Conservation (phyloP, 2,888 invertebrate species). For the Homarus gammarus region DNA sequence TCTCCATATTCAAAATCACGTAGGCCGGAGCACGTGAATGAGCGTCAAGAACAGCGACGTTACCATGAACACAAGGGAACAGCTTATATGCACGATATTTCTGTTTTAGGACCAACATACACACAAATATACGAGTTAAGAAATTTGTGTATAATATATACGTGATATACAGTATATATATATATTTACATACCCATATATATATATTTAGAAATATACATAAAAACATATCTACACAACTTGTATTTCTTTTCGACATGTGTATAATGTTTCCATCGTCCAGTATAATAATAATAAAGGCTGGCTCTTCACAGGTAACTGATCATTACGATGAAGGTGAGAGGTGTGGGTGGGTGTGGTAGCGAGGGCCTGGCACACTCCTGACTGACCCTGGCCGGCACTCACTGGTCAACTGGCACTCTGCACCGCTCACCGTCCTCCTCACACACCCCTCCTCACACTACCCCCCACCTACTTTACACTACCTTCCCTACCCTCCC, state of each 20-base stretch:
- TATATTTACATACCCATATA: not conserved
- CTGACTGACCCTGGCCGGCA: not conserved
- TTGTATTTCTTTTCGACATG: not conserved
- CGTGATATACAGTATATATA: not conserved
- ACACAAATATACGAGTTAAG: too few species aligned
- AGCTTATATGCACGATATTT: too few species aligned
- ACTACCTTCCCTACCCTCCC: too few species aligned
- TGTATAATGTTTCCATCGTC: not conserved
- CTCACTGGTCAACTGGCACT: not conserved
- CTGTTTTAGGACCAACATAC: too few species aligned
- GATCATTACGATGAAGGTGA: not conserved
- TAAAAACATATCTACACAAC: not conserved
- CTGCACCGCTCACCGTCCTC: too few species aligned
- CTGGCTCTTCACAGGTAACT: not conserved
- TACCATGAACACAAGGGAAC: too few species aligned
- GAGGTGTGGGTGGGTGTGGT: not conserved
- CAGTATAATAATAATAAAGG: not conserved
- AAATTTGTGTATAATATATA: not conserved
- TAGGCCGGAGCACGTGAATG: too few species aligned
- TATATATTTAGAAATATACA: slow-evolving; percentile 19
- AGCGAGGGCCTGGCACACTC: too few species aligned
- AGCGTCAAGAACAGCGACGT: too few species aligned
- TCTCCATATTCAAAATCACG: too few species aligned
- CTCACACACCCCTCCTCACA: too few species aligned
- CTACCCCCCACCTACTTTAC: too few species aligned